Evolutionary conservation across 2,888 invertebrate species (phyloP).

Genomic region (Oligia latruncula): DNA sequence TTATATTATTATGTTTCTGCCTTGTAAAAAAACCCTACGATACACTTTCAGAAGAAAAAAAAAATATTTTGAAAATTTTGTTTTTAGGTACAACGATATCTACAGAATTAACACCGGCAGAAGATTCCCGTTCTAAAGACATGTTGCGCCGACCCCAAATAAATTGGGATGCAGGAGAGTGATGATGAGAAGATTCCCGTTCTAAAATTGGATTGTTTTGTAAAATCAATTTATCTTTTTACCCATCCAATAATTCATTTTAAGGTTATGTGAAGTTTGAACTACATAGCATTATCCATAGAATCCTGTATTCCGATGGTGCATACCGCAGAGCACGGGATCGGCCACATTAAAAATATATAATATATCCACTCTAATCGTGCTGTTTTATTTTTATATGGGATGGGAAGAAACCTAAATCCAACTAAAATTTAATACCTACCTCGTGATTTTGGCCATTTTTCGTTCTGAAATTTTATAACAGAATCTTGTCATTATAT

Average conservation of each 20-base stretch:
- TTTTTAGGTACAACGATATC: background rate
- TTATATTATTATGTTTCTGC: background rate
- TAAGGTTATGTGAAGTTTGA: background rate
- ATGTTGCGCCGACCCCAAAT: no score
- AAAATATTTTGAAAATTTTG: background rate
- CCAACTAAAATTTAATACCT: no score
- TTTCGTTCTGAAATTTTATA: background rate
- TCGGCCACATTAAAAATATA: background rate
- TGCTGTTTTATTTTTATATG: background rate
- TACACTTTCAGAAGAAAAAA: no score
- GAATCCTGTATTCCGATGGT: background rate
- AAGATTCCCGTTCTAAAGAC: background rate
- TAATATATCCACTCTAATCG: background rate
- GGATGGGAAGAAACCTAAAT: background rate
- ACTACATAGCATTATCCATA: background rate
- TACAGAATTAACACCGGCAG: conserved; percentile 1
- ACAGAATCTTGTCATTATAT: background rate
- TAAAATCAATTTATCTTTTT: background rate
- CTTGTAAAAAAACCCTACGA: background rate
- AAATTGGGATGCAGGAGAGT: no score
- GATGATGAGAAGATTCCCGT: background rate
- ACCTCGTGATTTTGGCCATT: background rate
- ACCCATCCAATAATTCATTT: background rate
- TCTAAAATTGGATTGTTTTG: background rate
- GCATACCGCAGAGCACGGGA: background rate